phyloP scores from a whole-genome alignment of 2,888 invertebrate genomes.

The Rhodophaea formosa region DNA sequence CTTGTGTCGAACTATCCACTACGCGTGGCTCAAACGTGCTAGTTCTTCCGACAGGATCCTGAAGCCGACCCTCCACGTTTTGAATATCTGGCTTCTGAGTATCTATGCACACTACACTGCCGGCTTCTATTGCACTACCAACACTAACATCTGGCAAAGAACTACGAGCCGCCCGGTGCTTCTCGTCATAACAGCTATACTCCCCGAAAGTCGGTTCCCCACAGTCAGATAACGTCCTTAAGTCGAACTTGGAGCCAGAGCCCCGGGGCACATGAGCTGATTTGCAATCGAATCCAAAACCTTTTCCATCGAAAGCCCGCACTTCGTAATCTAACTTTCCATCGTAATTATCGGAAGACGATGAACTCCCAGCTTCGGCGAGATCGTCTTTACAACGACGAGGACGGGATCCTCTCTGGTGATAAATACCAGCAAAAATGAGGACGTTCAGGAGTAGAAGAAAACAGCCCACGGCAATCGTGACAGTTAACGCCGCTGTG shows the following conservation, averaged over 20 bases:
- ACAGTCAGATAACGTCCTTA: conserved; percentile 77
- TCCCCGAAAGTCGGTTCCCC: conserved; percentile 82
- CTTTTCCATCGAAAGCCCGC: conserved; percentile 77
- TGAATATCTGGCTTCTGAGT: conserved; percentile 78
- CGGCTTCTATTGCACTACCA: conserved; percentile 82
- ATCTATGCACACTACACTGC: conserved; percentile 76
- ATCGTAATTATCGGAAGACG: conserved; percentile 83
- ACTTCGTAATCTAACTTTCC: conserved; percentile 79
- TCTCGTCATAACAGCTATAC: conserved; percentile 85
- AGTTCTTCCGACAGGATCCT: conserved; percentile 64
- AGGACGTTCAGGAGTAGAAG: conserved; percentile 89
- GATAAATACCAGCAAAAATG: conserved; percentile 94
- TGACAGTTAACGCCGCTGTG: conserved; percentile 93
- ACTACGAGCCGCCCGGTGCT: conserved; percentile 80
- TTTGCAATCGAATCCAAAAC: conserved; percentile 80
- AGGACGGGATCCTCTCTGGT: conserved; percentile 87
- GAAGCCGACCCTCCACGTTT: conserved; percentile 61
- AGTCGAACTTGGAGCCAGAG: conserved; percentile 70
- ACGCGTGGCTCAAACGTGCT: conserved; percentile 76
- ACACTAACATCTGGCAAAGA: conserved; percentile 83
- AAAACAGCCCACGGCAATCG: conserved; percentile 92
- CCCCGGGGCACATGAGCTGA: conserved; percentile 77
- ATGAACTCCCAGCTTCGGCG: conserved; percentile 86
- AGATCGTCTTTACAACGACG: conserved; percentile 89
- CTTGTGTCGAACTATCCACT: conserved; percentile 76